A percentile compares a stretch with the other conserved stretches of the same genome.
phyloP scores from a whole-genome alignment of 2,797 vertebrate species.

The Rhinella marina region DNA sequence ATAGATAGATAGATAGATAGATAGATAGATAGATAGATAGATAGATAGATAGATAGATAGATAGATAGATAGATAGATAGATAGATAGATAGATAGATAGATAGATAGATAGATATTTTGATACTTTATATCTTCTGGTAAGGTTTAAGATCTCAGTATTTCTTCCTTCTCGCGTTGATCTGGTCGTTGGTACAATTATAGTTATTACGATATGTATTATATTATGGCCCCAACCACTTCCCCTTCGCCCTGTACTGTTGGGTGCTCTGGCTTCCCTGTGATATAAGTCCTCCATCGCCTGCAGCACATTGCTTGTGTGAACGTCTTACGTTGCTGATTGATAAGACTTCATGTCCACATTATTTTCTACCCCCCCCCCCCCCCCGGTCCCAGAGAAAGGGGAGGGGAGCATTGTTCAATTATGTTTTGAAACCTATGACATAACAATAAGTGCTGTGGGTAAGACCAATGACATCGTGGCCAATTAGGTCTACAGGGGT shows the following conservation, averaged over 20 bases:
- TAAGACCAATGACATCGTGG: background rate
- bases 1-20: constrained; percentile 5
- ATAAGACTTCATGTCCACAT: constrained; percentile 63
- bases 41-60: background rate
- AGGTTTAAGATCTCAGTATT: background rate
- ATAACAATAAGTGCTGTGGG: background rate
- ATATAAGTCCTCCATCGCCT: background rate
- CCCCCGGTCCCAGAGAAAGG: background rate
- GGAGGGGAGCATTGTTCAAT: accelerated
- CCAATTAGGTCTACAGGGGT: background rate
- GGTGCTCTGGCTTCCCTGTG: background rate
- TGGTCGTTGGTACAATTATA: background rate
- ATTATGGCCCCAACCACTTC: background rate
- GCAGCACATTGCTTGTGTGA: background rate
- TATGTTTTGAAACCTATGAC: background rate
- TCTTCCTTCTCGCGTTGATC: background rate
- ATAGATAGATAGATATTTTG: background rate
- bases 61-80: background rate
- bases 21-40: background rate
- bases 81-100: background rate
- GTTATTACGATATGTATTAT: background rate
- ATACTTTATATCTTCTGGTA: background rate
- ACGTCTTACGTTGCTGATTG: background rate
- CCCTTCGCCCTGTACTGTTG: background rate
- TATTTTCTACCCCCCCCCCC: constrained; percentile 28